Conservation (phyloP, 2,113 vertebrate species). For the Corapipo altera region DNA sequence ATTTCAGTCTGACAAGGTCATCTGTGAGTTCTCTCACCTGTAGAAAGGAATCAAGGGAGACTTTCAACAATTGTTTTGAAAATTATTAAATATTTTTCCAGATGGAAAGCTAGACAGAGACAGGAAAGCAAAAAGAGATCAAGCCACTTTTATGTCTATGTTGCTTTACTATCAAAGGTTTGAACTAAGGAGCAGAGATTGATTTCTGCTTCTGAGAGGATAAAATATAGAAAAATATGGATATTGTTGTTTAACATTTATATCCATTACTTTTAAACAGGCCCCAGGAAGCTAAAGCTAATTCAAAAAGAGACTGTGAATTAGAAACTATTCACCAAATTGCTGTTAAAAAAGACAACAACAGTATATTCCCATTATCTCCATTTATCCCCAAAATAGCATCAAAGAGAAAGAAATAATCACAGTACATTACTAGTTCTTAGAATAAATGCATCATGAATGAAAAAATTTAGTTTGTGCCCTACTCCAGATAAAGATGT, state of each 20-base stretch:
- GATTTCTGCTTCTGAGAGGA: background rate
- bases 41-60: background rate
- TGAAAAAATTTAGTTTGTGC: background rate
- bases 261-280: background rate
- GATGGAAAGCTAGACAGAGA: constrained; percentile 26
- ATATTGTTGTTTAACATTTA: background rate
- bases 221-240: background rate
- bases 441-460: background rate
- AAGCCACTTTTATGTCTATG: background rate
- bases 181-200: background rate
- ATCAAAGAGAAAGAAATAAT: background rate
- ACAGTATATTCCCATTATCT: background rate
- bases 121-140: constrained; percentile 9
- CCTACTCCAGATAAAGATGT: background rate
- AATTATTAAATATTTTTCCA: constrained; percentile 39
- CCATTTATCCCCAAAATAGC: background rate
- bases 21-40: background rate
- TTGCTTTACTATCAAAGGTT: background rate
- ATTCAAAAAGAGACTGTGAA: background rate
- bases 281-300: background rate
- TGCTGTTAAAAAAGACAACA: background rate
- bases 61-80: constrained; percentile 6
- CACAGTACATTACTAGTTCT: background rate
- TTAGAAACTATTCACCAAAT: background rate
- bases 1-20: background rate